Evolutionary conservation across 2,113 vertebrate genomes (phyloP), one percentile per base, ranked within the genome.

Genomic region (Oriolus oriolus): DNA sequence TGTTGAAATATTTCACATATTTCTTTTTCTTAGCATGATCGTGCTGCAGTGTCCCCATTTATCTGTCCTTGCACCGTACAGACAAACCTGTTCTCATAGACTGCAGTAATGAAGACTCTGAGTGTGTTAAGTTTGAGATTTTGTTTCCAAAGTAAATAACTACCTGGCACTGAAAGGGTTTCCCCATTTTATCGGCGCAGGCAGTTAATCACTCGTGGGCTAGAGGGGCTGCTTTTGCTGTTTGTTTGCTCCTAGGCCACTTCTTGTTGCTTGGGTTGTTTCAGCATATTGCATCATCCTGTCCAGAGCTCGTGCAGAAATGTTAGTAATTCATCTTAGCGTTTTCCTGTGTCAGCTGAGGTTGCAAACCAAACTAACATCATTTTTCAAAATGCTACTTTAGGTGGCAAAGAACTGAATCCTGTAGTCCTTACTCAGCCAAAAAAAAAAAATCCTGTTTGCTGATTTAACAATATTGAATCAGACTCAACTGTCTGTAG

Each of bases 331-430:
- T 97, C 87, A 88, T 96, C 93, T 92, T 80, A 37, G 65, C 31
- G 5, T 92, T 94, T 93, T 95, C 35, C 49, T 14, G 0, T 92
- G 93, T 89, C 96, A 89, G 93, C 82, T 88, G 70, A 89, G 50
- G 77, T 66, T 91, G 84, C 65, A 87, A 80, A 89, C 78, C 50
- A 64, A 54, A 39, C 93, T 85, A 75, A 75, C 59, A 68, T 80
- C 41, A 42, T 97, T 96, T 96, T 96, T 97, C 95, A 95, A 97
- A 96, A 95, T 90, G 94, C 87, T 85, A 89, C 41, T 93, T 92
- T 44, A 85, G 53, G n/a, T 84, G 83, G 74, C 79, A 76, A 93
- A 89, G 84, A 82, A 45, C 42, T 65, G 87, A 91, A 79, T 96
- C 21, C 74, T 82, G 10, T 71, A 87, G 87, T 65, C 81, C 69